Base-by-base conservation (phyloP, 2,888 invertebrate genomes). In the Diarsia rubi region DNA sequence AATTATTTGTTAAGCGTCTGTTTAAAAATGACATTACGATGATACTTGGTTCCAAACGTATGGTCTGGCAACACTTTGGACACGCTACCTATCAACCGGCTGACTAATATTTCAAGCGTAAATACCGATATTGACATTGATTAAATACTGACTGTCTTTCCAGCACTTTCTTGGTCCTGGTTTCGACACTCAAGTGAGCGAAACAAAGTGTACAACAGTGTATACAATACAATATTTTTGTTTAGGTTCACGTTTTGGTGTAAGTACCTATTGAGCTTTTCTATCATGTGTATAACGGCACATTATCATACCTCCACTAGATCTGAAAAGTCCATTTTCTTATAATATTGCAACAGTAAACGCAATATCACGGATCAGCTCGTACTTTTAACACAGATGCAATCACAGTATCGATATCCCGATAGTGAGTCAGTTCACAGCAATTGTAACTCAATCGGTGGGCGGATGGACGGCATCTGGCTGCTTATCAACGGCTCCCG, bases 401-500 rank as follows among this genome's bases (percentile, higher is more conserved):
- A 77, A 86, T 83, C 75, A 79, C 27, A 54, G 86, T 83, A 78
- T 80, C 71, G 73, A 62, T 73, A 75, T 69, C 68, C 11, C 60
- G 24, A 49, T 77, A 77, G 79, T 88, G 87, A 83, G 70, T 82
- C 83, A 85, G 85, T 84, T 80, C 75, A 85, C 85, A 90, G 90
- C 90, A 88, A 85, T 71, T 85, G 95, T 91, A 95, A 95, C 85
- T 69, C 84, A 91, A 95, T 93, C 93, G 73, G 93, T 94, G 95
- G 95, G 95, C 92, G 95, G 91, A 92, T 91, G 91, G 88, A 79
- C 83, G 83, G 88, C 93, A 94, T 94, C 92, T 95, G 95, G 94
- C 90, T 89, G 88, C 88, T 93, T 94, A 94, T 95, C 94, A 84
- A 78, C 52, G 69, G 88, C 90, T 90, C 91, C 91, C 90, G 91